phyloP scores from a whole-genome alignment of 1,140 invertebrate genomes.

The Drosophila chauvacae region DNA sequence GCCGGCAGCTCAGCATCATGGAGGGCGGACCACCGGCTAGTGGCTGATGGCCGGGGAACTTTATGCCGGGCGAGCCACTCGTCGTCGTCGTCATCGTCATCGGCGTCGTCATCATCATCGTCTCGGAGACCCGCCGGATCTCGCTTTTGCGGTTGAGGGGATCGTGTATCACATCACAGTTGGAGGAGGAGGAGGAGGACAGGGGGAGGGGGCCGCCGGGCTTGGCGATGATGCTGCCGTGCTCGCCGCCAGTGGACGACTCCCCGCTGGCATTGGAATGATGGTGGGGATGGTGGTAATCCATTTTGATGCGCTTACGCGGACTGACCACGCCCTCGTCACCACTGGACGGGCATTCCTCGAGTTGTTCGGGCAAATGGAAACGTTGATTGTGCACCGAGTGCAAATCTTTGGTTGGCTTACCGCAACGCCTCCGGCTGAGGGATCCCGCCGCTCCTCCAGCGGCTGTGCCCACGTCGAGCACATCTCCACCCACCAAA shows the following conservation, averaged over 20 bases:
- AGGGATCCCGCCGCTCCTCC: constrained; percentile 12
- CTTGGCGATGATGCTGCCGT: constrained; percentile 39
- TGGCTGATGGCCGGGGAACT: constrained; percentile 60
- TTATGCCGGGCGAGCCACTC: constrained; percentile 22
- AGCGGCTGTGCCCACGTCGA: constrained; percentile 50
- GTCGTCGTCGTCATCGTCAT: not conserved
- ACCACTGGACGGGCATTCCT: constrained; percentile 90
- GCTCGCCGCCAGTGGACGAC: constrained; percentile 33
- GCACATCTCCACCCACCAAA: constrained; percentile 30
- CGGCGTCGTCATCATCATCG: not conserved
- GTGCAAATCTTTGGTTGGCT: constrained; percentile 86
- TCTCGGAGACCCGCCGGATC: constrained; percentile 75
- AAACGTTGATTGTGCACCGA: constrained; percentile 90
- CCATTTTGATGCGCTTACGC: constrained; percentile 88
- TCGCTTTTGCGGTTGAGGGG: constrained; percentile 79
- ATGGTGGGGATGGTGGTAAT: constrained; percentile 84
- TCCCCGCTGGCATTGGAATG: constrained; percentile 84
- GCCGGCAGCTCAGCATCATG: constrained; percentile 72
- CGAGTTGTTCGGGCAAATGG: constrained; percentile 89
- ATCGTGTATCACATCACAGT: constrained; percentile 84
- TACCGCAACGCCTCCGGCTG: constrained; percentile 78
- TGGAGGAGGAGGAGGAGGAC: constrained; percentile 64
- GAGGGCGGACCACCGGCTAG: constrained; percentile 21
- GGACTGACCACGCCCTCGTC: constrained; percentile 88
- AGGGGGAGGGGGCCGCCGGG: constrained; percentile 62